phyloP scores from a whole-genome alignment of 1,140 invertebrate genomes.

The Linepithema humile region DNA sequence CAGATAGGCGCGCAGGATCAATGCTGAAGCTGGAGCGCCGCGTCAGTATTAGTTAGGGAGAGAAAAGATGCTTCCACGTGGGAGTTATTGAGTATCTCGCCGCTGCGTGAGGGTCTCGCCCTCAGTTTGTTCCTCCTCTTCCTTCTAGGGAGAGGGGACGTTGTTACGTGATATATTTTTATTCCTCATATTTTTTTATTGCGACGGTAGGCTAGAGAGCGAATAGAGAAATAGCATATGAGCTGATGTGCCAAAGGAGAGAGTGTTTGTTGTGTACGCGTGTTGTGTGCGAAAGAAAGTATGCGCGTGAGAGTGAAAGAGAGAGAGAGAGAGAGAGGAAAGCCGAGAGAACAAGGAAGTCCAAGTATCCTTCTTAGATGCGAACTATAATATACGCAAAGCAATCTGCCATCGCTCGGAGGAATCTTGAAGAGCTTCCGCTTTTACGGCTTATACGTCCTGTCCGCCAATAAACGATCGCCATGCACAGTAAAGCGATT shows the following conservation, averaged over 20 bases:
- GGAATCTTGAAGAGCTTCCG: conserved; percentile 20
- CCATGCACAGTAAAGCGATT: conserved; percentile 18
- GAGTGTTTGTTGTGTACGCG: neutral
- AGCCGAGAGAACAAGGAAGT: neutral
- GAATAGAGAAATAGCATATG: conserved; percentile 60
- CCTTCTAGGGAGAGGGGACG: conserved; percentile 10
- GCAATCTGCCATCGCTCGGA: conserved; percentile 3
- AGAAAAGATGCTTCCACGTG: conserved; percentile 1
- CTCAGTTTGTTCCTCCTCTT: conserved; percentile 6
- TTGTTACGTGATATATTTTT: conserved; percentile 76
- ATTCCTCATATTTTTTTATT: conserved; percentile 74
- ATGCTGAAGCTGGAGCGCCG: neutral
- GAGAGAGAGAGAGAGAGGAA: conserved; percentile 7
- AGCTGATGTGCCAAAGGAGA: conserved; percentile 72
- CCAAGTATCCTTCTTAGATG: conserved; percentile 14
- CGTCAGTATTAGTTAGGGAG: neutral
- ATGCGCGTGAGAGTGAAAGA: neutral
- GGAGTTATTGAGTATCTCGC: conserved; percentile 11
- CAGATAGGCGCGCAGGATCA: neutral
- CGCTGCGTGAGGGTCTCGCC: conserved; percentile 31
- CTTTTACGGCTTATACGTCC: conserved; percentile 13
- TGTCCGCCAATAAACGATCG: conserved; percentile 1
- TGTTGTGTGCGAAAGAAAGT: neutral
- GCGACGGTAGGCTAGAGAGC: conserved; percentile 65
- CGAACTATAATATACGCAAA: conserved; percentile 12